phyloP scores from a whole-genome alignment of 2,888 invertebrate genomes.

The Callyntrura sp. region DNA sequence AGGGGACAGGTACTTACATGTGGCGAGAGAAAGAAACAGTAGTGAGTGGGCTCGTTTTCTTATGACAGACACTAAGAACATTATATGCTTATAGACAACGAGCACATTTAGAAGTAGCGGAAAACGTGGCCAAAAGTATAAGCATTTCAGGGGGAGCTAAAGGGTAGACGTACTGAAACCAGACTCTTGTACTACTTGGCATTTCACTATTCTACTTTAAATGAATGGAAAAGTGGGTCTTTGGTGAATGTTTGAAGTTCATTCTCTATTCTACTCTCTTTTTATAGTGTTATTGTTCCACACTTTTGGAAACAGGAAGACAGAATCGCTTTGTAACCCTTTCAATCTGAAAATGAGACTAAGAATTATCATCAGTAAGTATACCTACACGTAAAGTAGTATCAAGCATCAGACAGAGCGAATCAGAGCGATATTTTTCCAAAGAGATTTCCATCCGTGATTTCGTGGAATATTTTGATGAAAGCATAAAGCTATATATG shows the following conservation, averaged over 20 bases:
- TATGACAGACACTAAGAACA: not conserved
- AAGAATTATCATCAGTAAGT: too few relatives aligned
- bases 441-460: too few relatives aligned
- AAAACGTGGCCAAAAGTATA: conserved; percentile 48
- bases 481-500: too few relatives aligned
- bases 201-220: conserved; percentile 26
- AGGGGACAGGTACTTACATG: not conserved
- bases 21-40: too few relatives aligned
- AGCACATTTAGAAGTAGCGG: not conserved
- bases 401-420: too few relatives aligned
- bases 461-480: too few relatives aligned
- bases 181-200: conserved; percentile 39
- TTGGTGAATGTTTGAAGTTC: not conserved
- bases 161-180: not conserved
- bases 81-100: not conserved
- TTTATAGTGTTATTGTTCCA: conserved; percentile 35
- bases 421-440: too few relatives aligned
- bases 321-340: too few relatives aligned
- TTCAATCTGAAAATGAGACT: too few relatives aligned
- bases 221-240: conserved; percentile 55
- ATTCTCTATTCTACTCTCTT: conserved; percentile 36
- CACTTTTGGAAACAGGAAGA: not conserved
- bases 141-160: not conserved
- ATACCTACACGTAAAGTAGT: too few relatives aligned
- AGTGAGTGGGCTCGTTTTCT: not conserved